Evolutionary conservation across 2,888 invertebrate species (phyloP), one percentile per base, ranked within the genome.

Genomic region (Cetonia aurata): DNA sequence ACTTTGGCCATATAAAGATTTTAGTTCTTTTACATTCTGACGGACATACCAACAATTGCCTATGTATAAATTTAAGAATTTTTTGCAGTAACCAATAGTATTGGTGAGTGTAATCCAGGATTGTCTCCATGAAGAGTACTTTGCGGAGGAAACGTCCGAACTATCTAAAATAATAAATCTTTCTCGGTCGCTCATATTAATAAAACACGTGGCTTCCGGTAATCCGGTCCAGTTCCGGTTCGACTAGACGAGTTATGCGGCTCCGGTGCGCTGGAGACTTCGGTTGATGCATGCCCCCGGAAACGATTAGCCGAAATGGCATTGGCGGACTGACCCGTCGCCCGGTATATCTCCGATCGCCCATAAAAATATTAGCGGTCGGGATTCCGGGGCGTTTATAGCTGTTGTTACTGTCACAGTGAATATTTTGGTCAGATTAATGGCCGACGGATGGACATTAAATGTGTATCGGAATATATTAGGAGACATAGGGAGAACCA

Each of bases 301-400:
- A 83, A 83, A 76, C 83, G 82, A 83, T 83, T 83, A 83, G 81
- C 76, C 78, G 76, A 77, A 79, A 81, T 79, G 76, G 78, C 77
- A 72, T 74, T 77, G 75, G 76, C 78, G 76, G 76, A 78, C 80
- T 81, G 83, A 83, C 83, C 82, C 83, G 80, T 81, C 81, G 82
- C 62, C 62, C 62, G 52, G 62, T 65, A 81, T 84, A 84, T 84
- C 84, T 83, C 79, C 81, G 83, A 84, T 84, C 83, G 80, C 78
- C 83, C 83, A 83, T 84, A 84, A 84, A 84, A 84, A 83, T 84
- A 84, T 84, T 84, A 84, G 84, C 82, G 82, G 81, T 79, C 78
- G 77, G 77, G 81, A 81, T 81, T 82, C 80, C 80, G 81, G 81
- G 74, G 79, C 79, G 80, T 80, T 80, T 81, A 80, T 80, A 77